These are phyloP conservation scores for Alauda arvensis DNA, from an alignment of 2,797 vertebrate species.

Conservation along the genomic window DNA sequence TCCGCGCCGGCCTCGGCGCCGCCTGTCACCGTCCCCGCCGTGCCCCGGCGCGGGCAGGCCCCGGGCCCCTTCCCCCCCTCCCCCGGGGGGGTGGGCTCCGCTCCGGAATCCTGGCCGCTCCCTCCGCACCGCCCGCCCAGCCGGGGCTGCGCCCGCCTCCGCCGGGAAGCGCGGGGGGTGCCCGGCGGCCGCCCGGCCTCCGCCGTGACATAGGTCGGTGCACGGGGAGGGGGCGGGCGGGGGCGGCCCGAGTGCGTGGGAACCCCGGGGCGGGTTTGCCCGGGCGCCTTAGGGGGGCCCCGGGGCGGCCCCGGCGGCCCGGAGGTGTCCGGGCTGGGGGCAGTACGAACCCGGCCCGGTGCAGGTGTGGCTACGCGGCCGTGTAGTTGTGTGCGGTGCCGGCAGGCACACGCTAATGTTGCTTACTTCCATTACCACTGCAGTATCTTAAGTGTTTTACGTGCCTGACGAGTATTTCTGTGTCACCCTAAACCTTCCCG, in stretches of 20 bases:
- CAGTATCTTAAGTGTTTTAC: background rate
- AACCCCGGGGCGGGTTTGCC: background rate
- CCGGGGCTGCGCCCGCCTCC: constrained; percentile 7
- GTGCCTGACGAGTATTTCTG: accelerated
- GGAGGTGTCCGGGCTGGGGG: background rate
- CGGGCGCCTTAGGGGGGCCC: too few relatives aligned
- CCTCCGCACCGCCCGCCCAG: background rate
- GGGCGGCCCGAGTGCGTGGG: background rate
- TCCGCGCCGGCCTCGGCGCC: background rate
- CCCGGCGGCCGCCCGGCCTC: background rate
- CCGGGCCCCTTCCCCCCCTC: background rate
- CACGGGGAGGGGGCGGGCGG: background rate
- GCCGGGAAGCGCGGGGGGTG: background rate
- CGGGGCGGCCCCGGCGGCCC: background rate
- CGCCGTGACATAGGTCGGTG: constrained; percentile 6
- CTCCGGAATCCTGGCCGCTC: constrained; percentile 32
- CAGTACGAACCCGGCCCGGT: background rate
- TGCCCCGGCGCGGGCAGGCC: background rate
- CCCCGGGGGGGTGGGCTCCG: background rate
- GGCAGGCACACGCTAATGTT: accelerated
- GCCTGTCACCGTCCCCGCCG: background rate
- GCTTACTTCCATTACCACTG: background rate
- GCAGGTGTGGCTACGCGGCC: background rate
- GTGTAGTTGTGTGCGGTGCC: background rate
- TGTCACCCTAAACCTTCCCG: background rate